phyloP scores from a whole-genome alignment of 1,140 invertebrate genomes.

The Drosophila obscura region DNA sequence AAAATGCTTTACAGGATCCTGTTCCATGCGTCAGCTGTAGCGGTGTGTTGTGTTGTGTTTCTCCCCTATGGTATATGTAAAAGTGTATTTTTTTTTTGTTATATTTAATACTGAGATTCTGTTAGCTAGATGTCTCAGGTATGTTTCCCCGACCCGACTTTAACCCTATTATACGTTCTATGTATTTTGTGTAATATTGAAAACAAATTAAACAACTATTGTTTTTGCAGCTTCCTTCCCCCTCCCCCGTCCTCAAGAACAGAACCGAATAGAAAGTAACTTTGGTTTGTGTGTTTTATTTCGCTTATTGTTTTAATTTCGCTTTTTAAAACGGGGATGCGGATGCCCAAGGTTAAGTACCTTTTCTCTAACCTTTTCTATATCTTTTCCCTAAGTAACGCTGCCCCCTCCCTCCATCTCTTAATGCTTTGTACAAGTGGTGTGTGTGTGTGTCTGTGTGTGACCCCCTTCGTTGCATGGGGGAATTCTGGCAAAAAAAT shows the following conservation, averaged over 20 bases:
- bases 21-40: constrained; percentile 12
- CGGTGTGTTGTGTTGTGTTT: not conserved
- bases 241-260: not conserved
- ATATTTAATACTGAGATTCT: constrained; percentile 79
- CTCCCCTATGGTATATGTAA: constrained; percentile 34
- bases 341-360: constrained; percentile 23
- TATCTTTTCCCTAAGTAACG: constrained; percentile 52
- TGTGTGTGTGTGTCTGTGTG: not conserved
- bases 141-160: constrained; percentile 31
- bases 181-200: constrained; percentile 54
- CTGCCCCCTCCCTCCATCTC: constrained; percentile 39
- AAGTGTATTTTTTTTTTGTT: constrained; percentile 37
- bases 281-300: constrained; percentile 52
- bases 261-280: constrained; percentile 56
- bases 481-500: constrained; percentile 22
- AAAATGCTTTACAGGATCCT: constrained; percentile 26
- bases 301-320: constrained; percentile 13
- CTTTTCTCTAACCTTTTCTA: constrained; percentile 2
- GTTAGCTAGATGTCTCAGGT: constrained; percentile 70
- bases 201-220: constrained; percentile 38
- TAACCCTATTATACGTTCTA: constrained; percentile 48
- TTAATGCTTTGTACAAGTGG: constrained; percentile 54
- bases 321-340: constrained; percentile 1
- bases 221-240: constrained; percentile 18
- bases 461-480: not conserved